Evolutionary conservation across 2,888 invertebrate genomes (phyloP), one percentile per base, ranked within the genome.

Genomic region (Eueremaeus valkanovi): DNA sequence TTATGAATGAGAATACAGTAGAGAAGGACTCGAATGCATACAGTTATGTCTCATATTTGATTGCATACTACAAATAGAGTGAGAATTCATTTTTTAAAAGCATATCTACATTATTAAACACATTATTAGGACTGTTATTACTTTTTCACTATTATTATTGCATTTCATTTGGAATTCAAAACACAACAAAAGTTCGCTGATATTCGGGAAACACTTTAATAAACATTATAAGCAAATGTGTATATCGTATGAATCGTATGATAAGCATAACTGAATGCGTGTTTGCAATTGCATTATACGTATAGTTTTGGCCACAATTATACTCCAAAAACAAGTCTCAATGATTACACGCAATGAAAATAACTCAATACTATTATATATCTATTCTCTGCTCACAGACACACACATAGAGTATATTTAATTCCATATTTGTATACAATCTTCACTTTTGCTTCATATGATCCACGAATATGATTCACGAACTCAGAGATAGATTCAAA

Each of bases 181-280:
- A 36, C 63, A 63, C 63, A 63, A 9, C 11, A 63, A 5, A 63
- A 63, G 31, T 63, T 27, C 61, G 61, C 31, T 63, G 63, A 63
- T 21, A 18, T 27, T 55, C 9, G 55, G n/a, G 16, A 45, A 45
- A 45, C 18, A 45, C 16, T 45, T 11, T 45, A n/a, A n/a, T 36
- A 11, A 11, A 55, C 3, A 51, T 55, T 9, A 55, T 55, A 55
- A 55, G 27, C 27, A 27, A 55, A 55, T 16, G 27, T 55, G 63
- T 33, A 33, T 36, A 24, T 31, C 27, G 21, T 55, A 27, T 55
- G n/a, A n/a, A n/a, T n/a, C n/a, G n/a, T n/a, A 55, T 24, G 21
- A 55, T 18, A 31, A 63, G 9, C n/a, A 6, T 55, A 18, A 55
- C 3, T 27, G 29, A 36, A 63, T 63, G 31, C 33, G 63, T 63